Base-by-base conservation (phyloP, 2,113 vertebrate genomes). In the Dasyornis broadbenti region DNA sequence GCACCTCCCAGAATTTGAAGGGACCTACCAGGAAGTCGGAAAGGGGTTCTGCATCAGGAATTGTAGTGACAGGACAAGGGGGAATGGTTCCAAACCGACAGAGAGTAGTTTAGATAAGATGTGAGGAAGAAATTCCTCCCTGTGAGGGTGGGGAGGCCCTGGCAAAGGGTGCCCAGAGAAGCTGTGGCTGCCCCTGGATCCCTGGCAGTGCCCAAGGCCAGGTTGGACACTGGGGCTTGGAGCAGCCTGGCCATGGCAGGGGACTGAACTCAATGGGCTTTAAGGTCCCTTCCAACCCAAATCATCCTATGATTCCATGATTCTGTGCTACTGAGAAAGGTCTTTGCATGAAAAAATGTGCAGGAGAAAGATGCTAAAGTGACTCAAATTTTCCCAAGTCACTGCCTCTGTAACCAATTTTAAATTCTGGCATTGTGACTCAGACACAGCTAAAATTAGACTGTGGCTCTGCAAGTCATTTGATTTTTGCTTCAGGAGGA, bases 141-240 rank as follows among this genome's bases (percentile, higher is more conserved):
- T 40, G 20, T 0, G 0, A 40, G 45, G 53, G 20, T 13, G 39
- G 5, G 1, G 0, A 53, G 66, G 23, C 23, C 45, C 69, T 82
- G 78, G 86, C 70, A 47, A 30, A 75, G 54, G 57, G 35, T 75
- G 70, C 39, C 78, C 61, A 82, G 54, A 54, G 61, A 8, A 82
- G 47, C 61, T 75, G 61, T 0, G 78, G 61, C 39, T 82, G 61
- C 52, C 44, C 52, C 86, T 76, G 82, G 21, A 66, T 44, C 60
- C 52, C 60, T 66, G 77, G 77, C 6, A 52, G 44, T 65, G 68
- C 2, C 76, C 77, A 11, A 50, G 50, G 50, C 35, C 76, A 33
- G 50, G 68, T 0, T 65, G 77, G 42, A 33, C 39, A 35, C 0
- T 16, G 15, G 76, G 42, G 42, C 7, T 56, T 1, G 53, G 85